Evolutionary conservation across 2,113 vertebrate species (phyloP), one percentile per base, ranked within the genome.

Genomic region (Phrynosoma blainvillii): DNA sequence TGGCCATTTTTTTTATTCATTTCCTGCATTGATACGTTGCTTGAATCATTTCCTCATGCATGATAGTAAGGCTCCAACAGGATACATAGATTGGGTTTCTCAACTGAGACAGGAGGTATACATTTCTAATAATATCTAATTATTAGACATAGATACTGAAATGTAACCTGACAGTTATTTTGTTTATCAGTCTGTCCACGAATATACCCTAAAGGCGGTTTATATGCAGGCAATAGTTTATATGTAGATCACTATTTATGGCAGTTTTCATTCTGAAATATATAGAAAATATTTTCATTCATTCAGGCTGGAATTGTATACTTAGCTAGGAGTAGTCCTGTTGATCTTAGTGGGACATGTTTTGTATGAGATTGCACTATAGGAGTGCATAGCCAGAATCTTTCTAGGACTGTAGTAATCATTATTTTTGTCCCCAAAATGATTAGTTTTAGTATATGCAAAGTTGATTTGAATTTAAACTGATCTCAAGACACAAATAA

Each of bases 11-110:
- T 88, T 8, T 73, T 4, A 12, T 87, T 71, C 18, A 2, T 88
- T 66, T 86, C 66, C 32, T 85, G 62, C 92, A 77, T 74, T 85
- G 71, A 88, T 68, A 86, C 89, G 84, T 89, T 79, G 30, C 52
- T n/a, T 30, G 75, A 23, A n/a, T 79, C 89, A n/a, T 65, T 42
- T 73, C 54, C 30, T 36, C 68, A 79, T 86, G 78, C 81, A 1
- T 80, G 79, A 77, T 23, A 78, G 9, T 91, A 91, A 91, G 47
- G 27, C 5, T 32, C 54, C 30, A 59, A 54, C 7, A 79, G 30
- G 1, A 56, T 4, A 0, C 59, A 84, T 32, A 84, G 56, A 9
- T 52, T 83, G 65, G 21, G 21, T 40, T 32, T 82, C 4, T 66
- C 11, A 42, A 42, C 80, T 30, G 30, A 83, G 25, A 47, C 27